A percentile compares a stretch with the other conserved stretches of the same genome.
These are phyloP conservation scores for Metellina segmentata DNA, from an alignment of 2,888 invertebrate genomes.

Conservation along the genomic window DNA sequence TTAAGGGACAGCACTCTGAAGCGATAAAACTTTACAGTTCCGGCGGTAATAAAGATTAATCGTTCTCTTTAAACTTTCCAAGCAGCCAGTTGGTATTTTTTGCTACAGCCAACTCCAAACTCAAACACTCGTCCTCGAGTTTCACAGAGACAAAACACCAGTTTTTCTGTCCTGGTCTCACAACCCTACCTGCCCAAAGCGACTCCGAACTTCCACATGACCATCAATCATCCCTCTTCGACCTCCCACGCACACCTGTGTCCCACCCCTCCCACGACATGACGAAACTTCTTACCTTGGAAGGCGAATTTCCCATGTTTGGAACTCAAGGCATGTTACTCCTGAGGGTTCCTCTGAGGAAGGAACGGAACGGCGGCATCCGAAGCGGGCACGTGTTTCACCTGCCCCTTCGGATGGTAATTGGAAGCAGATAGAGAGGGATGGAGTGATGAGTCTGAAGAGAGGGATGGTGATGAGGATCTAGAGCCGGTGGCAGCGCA, in stretches of 20 bases:
- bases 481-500: not conserved
- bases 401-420: no score
- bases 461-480: not conserved
- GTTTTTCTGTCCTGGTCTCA: not conserved
- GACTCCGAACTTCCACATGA: not conserved
- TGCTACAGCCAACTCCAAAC: not conserved
- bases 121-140: not conserved
- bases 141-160: not conserved
- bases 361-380: not conserved
- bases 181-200: not conserved
- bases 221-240: constrained; percentile 1
- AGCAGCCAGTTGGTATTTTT: no score
- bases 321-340: constrained; percentile 51
- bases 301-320: constrained; percentile 72
- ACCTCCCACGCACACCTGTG: constrained; percentile 8
- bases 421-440: no score
- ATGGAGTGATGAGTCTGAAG: not conserved
- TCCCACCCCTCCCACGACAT: not conserved
- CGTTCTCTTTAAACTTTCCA: no score
- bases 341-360: not conserved
- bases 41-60: no score
- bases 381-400: no score
- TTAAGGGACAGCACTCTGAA: no score
- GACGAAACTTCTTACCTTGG: constrained; percentile 55
- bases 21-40: no score